These are phyloP conservation scores for Hemichromis elongatus DNA, from an alignment of 2,113 vertebrate genomes.

Conservation along the genomic window DNA sequence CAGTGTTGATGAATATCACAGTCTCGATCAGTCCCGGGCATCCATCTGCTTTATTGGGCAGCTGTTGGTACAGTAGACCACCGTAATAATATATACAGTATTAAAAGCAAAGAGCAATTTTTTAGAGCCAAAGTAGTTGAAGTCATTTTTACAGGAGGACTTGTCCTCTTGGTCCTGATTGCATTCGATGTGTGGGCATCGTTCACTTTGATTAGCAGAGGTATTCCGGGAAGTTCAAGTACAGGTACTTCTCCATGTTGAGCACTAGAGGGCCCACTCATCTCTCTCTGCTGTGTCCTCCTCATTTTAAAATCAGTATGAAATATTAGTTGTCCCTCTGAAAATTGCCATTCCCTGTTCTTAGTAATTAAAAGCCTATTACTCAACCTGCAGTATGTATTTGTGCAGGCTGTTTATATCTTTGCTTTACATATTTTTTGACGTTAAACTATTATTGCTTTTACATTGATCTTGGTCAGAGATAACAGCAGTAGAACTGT, in stretches of 20 bases:
- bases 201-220: background rate
- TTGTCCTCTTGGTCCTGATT: background rate
- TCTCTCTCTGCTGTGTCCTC: background rate
- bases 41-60: conserved; percentile 29
- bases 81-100: background rate
- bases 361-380: conserved; percentile 49
- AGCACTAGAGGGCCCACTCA: conserved; percentile 48
- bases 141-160: background rate
- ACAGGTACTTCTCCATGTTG: background rate
- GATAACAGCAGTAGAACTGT: conserved; percentile 26
- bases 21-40: background rate
- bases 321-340: conserved; percentile 6
- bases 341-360: conserved; percentile 22
- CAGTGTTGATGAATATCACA: conserved; percentile 12
- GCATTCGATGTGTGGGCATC: background rate
- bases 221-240: background rate
- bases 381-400: conserved; percentile 25
- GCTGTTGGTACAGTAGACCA: background rate
- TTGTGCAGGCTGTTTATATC: conserved; percentile 11
- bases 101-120: conserved; percentile 2
- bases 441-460: conserved; percentile 39
- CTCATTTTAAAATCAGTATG: background rate
- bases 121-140: background rate
- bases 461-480: conserved; percentile 41
- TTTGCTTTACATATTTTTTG: background rate